phyloP scores from a whole-genome alignment of 2,797 vertebrate genomes.

The Buphagus erythrorhynchus region DNA sequence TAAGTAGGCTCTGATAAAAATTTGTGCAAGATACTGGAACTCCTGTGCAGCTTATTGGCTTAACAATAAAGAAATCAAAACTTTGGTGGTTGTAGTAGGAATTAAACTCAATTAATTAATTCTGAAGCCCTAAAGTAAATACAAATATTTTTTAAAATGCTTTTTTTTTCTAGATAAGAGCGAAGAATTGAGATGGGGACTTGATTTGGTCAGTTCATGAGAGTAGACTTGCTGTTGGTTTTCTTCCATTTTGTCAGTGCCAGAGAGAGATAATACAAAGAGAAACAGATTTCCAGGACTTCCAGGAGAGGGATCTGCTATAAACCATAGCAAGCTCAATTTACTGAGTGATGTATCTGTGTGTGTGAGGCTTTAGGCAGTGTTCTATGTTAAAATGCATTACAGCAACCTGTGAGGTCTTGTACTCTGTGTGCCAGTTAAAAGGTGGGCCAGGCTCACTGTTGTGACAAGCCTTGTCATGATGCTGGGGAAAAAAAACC shows the following conservation, averaged over 20 bases:
- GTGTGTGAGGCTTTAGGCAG: not conserved
- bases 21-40: not conserved
- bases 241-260: not conserved
- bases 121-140: not conserved
- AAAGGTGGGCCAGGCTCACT: not conserved
- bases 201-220: not conserved
- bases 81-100: not conserved
- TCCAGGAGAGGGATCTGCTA: not conserved
- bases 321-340: not conserved
- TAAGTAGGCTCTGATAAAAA: not conserved
- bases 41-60: not conserved
- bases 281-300: not conserved
- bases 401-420: not conserved
- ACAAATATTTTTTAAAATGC: not conserved
- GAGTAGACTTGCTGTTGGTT: not conserved
- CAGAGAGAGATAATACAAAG: not conserved
- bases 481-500: rapidly evolving
- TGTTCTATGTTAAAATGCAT: not conserved
- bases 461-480: not conserved
- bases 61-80: not conserved
- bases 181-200: not conserved
- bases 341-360: not conserved
- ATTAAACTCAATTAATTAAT: not conserved
- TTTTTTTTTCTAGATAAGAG: not conserved
- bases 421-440: not conserved